Conservation (phyloP, 2,797 vertebrate genomes). For the Leptoclinus maculatus region DNA sequence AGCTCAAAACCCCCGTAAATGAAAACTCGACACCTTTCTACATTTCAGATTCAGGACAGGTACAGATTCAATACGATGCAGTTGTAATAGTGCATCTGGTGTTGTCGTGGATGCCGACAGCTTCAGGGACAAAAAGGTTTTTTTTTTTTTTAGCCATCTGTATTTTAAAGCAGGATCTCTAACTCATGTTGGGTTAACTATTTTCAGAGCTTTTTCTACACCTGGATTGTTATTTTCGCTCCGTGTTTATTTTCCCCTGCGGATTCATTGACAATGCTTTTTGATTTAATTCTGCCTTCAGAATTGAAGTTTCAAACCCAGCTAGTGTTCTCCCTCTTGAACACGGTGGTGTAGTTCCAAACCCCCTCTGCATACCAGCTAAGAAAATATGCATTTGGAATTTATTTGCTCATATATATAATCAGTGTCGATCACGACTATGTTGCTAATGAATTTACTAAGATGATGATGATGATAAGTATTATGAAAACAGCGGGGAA, state of each 20-base stretch:
- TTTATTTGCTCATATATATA: constrained; percentile 58
- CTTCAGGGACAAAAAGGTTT: constrained; percentile 51
- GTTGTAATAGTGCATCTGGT: constrained; percentile 48
- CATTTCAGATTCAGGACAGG: constrained; percentile 38
- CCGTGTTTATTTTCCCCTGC: constrained; percentile 6
- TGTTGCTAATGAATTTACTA: constrained; percentile 48
- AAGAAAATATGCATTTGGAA: not conserved
- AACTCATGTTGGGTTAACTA: constrained; percentile 5
- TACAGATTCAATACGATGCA: constrained; percentile 24
- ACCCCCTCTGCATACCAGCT: not conserved
- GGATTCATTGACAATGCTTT: constrained; percentile 32
- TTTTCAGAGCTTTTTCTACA: constrained; percentile 12
- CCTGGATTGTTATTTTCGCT: not conserved
- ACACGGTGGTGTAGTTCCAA: not conserved
- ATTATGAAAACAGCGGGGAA: constrained; percentile 59
- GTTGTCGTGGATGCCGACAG: constrained; percentile 41
- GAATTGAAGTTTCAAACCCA: constrained; percentile 22
- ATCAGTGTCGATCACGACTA: constrained; percentile 37
- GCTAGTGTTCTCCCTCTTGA: not conserved
- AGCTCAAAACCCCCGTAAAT: constrained; percentile 44
- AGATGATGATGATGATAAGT: constrained; percentile 42
- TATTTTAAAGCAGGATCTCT: constrained; percentile 28
- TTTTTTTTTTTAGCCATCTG: constrained; percentile 37
- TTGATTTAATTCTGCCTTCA: constrained; percentile 23
- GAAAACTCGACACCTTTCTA: constrained; percentile 17